Base-by-base conservation (phyloP, 2,888 invertebrate genomes). In the Scaptomyza caliginosa region DNA sequence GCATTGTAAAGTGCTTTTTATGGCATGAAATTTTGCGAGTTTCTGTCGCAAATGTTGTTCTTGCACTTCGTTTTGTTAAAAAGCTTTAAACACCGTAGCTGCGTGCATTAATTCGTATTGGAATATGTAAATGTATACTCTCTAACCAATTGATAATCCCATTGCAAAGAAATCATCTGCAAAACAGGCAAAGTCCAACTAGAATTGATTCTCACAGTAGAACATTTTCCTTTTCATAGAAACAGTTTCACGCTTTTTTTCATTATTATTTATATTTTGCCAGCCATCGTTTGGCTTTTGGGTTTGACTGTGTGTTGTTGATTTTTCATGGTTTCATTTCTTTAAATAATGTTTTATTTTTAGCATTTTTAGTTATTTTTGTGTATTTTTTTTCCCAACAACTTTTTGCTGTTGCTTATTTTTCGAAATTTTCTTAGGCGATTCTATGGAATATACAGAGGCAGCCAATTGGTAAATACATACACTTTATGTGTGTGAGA, bases 241-340 rank as follows among this genome's bases (percentile, higher is more conserved):
- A 52, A 46, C 50, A 65, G 59, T 55, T 67, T 50, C 32, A 49
- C 59, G 30, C 10, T 57, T 54, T 24, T 62, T 48, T 32, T 60
- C 56, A 55, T 75, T 64, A 72, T 79, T 74, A 83, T 86, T 82
- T 80, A 68, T 70, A 77, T 80, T 78, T 80, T 67, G 49, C 56
- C 72, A 67, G 68, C 76, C 76, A 78, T 63, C 81, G 71, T 80
- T 81, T 77, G 50, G 43, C 46, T 52, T 42, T 71, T 66, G 71
- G 70, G 63, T 77, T 73, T 74, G 71, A 62, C 57, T 72, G 66
- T 77, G 70, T 76, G 46, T 79, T 77, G 82, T 85, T 60, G 74
- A 77, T 74, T 75, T 86, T 89, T 89, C 90, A 89, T 89, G 89
- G 90, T 88, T 89, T 90, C 90, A 89, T 89, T 89, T 89, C 90